Base-by-base conservation (phyloP, 2,888 invertebrate genomes). In the Campopleginae sp. region DNA sequence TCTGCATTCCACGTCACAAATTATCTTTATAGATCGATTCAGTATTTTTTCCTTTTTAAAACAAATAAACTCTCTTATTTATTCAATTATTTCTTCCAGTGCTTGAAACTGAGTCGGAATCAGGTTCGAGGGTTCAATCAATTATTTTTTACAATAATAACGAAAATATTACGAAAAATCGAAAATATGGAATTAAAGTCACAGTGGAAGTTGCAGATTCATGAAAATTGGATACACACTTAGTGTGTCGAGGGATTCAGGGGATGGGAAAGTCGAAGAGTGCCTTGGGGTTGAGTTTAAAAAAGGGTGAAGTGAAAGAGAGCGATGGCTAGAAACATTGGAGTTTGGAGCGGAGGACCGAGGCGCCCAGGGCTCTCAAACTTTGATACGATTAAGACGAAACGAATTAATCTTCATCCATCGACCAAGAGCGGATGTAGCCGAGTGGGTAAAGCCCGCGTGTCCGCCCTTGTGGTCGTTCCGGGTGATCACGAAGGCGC, bases 371-470 rank as follows among this genome's bases (percentile, higher is more conserved):
- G 91, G 90, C 92, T 92, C 91, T 93, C 91, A 92, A 94, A 94
- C 92, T 94, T 94, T 94, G 93, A 94, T 92, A 91, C 93, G 93
- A 93, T 94, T 93, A 94, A 93, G 93, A 93, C 92, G 92, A 91
- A 93, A 93, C 91, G 93, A 94, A 93, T 94, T 94, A 94, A 94
- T 94, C 93, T 94, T 94, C 93, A 92, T 93, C 93, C 92, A 83
- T 85, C 81, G 83, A 54, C 75, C 86, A 72, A 86, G 80, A 80
- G 72, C 38, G 74, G 63, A 77, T 80, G 44, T 48, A 71, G 70
- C 65, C 78, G 70, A 70, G 78, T 46, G 78, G 78, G 31, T 27
- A 61, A 61, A 70, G 46, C 58, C 74, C 63, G 75, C 61, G 79
- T 61, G 82, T 76, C 79, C 85, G 80, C 66, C 80, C 65, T 77